Evolutionary conservation across 2,888 invertebrate species (phyloP).

Genomic region (Notodromas monacha): DNA sequence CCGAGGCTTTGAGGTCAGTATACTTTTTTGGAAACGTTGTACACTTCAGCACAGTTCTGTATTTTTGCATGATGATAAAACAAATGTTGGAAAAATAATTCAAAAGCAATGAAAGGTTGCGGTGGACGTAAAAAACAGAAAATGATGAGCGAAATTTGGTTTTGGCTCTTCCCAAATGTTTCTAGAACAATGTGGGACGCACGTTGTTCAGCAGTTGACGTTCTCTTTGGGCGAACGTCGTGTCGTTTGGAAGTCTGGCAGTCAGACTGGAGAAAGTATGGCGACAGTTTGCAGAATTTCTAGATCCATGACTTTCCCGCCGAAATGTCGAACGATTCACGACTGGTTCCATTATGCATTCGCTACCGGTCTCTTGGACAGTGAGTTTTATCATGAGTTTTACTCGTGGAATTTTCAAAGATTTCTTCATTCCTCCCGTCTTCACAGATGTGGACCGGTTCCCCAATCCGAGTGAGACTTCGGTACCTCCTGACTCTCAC

Average conservation of each 20-base stretch:
- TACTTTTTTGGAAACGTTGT: too few relatives aligned
- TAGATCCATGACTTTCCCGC: constrained; percentile 65
- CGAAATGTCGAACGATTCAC: constrained; percentile 65
- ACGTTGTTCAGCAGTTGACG: constrained; percentile 62
- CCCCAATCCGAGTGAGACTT: constrained; percentile 27
- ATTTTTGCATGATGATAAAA: too few relatives aligned
- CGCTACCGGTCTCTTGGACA: constrained; percentile 70
- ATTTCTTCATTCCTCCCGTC: not conserved
- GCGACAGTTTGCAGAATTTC: constrained; percentile 75
- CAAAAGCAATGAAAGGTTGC: too few relatives aligned
- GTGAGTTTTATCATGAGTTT: too few relatives aligned
- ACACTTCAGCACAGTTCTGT: too few relatives aligned
- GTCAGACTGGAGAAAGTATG: constrained; percentile 28
- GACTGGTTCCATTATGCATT: constrained; percentile 96
- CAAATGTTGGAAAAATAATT: too few relatives aligned
- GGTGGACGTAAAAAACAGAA: too few relatives aligned
- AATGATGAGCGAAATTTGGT: too few relatives aligned
- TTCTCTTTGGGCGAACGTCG: constrained; percentile 44
- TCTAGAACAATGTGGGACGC: constrained; percentile 13
- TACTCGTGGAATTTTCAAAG: too few relatives aligned
- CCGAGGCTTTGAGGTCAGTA: too few relatives aligned
- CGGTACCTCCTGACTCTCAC: constrained; percentile 15
- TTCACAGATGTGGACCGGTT: constrained; percentile 49
- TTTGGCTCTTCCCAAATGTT: too few relatives aligned
- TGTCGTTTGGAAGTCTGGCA: not conserved